Evolutionary conservation across 2,113 vertebrate genomes (phyloP).

Genomic region (Lipotes vexillifer): DNA sequence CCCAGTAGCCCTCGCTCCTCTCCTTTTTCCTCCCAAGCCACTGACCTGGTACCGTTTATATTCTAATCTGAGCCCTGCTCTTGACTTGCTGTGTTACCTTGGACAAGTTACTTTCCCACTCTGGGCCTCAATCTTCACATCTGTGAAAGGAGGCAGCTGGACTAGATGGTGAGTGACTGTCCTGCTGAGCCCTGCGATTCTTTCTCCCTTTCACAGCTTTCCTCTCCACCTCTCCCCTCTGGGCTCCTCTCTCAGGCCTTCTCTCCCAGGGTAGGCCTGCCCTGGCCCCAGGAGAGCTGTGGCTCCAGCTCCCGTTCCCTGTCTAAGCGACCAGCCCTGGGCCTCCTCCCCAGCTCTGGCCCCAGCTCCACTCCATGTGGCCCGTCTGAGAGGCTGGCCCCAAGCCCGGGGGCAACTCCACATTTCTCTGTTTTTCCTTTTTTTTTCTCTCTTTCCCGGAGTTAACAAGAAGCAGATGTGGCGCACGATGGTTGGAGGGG

Average conservation of each 20-base stretch:
- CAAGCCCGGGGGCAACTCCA: slow-evolving; percentile 71
- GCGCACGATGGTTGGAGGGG: slow-evolving; percentile 61
- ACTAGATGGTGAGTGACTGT: not conserved
- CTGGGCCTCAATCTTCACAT: not conserved
- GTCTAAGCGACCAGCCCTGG: slow-evolving; percentile 16
- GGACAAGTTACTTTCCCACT: not conserved
- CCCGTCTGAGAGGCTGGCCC: slow-evolving; percentile 70
- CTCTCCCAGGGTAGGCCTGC: not conserved
- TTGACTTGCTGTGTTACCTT: not conserved
- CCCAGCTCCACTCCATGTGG: slow-evolving; percentile 60
- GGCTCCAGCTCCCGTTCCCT: slow-evolving; percentile 4
- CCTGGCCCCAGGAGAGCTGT: slow-evolving; percentile 1
- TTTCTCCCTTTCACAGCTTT: not conserved
- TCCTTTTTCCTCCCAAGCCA: not conserved
- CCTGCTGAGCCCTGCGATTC: not conserved
- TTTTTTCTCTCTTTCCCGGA: slow-evolving; percentile 63
- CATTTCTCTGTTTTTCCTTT: slow-evolving; percentile 72
- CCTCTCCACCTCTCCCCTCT: not conserved
- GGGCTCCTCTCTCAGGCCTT: not conserved
- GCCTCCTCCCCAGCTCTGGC: slow-evolving; percentile 61
- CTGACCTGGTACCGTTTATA: not conserved
- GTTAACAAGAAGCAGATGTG: slow-evolving; percentile 83
- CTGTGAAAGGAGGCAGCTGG: not conserved
- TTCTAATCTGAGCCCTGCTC: not conserved
- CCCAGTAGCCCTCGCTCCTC: not conserved